Conservation (phyloP, 2,797 vertebrate genomes). For the Sitta carolinensis region DNA sequence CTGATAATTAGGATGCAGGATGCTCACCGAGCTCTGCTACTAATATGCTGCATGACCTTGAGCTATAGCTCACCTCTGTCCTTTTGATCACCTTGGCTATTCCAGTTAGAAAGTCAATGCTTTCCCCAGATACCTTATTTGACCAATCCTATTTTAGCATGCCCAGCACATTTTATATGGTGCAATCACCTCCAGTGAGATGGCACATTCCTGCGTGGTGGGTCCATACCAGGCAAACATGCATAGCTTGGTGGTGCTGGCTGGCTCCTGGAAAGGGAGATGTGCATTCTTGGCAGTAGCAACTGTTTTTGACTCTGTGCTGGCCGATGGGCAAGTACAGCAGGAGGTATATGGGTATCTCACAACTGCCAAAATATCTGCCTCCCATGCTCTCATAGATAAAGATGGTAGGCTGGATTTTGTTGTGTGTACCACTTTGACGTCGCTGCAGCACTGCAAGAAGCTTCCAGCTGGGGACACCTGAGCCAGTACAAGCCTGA, state of each 20-base stretch:
- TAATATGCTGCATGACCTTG: not conserved
- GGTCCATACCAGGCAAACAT: fast-evolving
- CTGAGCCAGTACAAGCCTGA: not conserved
- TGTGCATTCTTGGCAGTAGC: not conserved
- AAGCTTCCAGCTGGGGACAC: not conserved
- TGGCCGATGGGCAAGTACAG: not conserved
- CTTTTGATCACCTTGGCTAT: not conserved
- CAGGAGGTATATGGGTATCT: not conserved
- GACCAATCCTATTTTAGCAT: not conserved
- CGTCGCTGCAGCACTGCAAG: not conserved
- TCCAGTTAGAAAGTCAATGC: not conserved
- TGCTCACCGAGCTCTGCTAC: not conserved
- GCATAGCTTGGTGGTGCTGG: not conserved
- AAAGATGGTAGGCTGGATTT: not conserved
- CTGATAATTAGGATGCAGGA: not conserved
- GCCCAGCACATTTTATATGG: not conserved
- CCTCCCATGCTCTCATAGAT: not conserved
- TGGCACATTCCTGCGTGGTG: not conserved
- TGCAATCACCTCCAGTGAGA: not conserved
- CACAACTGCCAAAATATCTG: not conserved
- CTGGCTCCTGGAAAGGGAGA: not conserved
- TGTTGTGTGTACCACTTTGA: not conserved
- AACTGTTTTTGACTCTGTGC: not conserved
- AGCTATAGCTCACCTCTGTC: not conserved
- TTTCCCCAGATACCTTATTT: not conserved